These are phyloP conservation scores for Erynnis tages DNA, from an alignment of 2,888 invertebrate genomes.

Conservation along the genomic window DNA sequence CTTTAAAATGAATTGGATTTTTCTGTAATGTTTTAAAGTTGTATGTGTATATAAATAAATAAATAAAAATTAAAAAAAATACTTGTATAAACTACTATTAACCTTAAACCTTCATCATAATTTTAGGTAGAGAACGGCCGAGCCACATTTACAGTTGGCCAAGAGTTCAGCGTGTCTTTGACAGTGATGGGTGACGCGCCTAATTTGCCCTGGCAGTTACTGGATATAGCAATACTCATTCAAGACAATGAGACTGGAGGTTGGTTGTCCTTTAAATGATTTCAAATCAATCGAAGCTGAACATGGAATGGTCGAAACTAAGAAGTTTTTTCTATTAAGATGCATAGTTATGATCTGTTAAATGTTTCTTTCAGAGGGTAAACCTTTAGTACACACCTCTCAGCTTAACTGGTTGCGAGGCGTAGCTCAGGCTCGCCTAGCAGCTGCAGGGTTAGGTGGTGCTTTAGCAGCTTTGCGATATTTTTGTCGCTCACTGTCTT, in stretches of 20 bases:
- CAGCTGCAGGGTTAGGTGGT: conserved; percentile 89
- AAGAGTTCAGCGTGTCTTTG: conserved; percentile 97
- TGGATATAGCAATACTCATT: conserved; percentile 97
- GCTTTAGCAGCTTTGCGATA: conserved; percentile 85
- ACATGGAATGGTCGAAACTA: no score
- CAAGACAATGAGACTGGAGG: conserved; percentile 98
- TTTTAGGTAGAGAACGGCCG: conserved; percentile 94
- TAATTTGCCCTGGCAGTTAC: conserved; percentile 95
- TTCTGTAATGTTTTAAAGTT: no score
- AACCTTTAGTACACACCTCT: conserved; percentile 95
- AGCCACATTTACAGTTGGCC: conserved; percentile 95
- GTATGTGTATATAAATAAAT: no score
- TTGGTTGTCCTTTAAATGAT: conserved; percentile 43
- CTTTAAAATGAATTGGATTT: no score
- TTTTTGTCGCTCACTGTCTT: conserved; percentile 96
- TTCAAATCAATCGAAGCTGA: no score
- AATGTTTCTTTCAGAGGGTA: conserved; percentile 87
- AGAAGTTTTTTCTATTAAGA: no score
- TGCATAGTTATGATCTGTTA: no score
- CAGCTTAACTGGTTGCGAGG: conserved; percentile 97
- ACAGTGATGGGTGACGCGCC: conserved; percentile 98
- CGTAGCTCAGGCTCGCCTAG: conserved; percentile 93
- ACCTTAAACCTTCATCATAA: no score
- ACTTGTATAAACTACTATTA: no score
- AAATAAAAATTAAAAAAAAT: no score